phyloP scores from a whole-genome alignment of 2,113 vertebrate genomes.

The Oncorhynchus masou region DNA sequence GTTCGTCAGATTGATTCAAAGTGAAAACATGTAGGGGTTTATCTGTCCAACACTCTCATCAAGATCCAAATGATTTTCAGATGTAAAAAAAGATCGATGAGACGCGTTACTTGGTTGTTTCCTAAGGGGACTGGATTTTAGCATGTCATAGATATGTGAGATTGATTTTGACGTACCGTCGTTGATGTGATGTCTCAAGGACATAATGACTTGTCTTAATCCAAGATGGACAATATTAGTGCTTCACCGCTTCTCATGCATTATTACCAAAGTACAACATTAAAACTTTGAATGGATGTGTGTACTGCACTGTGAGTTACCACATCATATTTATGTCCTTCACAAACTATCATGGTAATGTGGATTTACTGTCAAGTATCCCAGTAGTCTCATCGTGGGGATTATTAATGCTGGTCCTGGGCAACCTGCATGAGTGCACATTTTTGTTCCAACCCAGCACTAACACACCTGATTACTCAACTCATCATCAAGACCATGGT shows the following conservation, averaged over 20 bases:
- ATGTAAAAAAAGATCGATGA: constrained; percentile 11
- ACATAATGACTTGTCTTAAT: constrained; percentile 5
- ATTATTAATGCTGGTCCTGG: too few species aligned
- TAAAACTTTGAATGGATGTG: constrained; percentile 37
- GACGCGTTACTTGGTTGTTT: constrained; percentile 12
- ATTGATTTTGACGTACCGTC: constrained; percentile 38
- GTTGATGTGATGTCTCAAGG: not conserved
- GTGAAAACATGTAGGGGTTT: constrained; percentile 24
- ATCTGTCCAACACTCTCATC: not conserved
- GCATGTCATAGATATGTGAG: not conserved
- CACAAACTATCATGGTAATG: constrained; percentile 37
- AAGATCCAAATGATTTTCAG: constrained; percentile 15
- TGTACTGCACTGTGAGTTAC: constrained; percentile 35
- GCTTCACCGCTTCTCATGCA: constrained; percentile 64
- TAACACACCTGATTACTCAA: too few species aligned
- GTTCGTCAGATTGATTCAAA: constrained; percentile 25
- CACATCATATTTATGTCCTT: constrained; percentile 34
- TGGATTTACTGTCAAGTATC: constrained; percentile 18
- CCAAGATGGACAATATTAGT: constrained; percentile 51
- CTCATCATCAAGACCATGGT: too few species aligned
- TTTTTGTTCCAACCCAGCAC: not conserved
- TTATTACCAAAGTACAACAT: constrained; percentile 41
- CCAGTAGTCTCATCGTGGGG: not conserved
- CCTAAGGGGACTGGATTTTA: not conserved
- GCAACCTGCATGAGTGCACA: too few species aligned